Evolutionary conservation across 1,140 invertebrate species (phyloP), one percentile per base, ranked within the genome.

Genomic region (Hypothenemus hampei): DNA sequence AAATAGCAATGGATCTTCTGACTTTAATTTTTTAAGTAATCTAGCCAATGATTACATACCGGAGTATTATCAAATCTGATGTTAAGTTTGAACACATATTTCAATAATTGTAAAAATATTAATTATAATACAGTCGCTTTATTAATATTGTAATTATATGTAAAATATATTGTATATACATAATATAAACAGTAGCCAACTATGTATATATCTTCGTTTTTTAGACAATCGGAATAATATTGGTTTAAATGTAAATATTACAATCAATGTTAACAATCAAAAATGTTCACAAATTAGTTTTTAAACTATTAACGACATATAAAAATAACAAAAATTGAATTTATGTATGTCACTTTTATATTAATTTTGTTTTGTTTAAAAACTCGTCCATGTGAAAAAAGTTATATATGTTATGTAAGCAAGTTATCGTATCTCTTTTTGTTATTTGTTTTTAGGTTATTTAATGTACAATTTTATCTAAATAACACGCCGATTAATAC

Each of bases 21-120:
- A 93, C 67, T 93, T 93, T 70, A 92, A 93, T 70, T 93, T 93
- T 65, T 78, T 93, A 31, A 91, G 87, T 65, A 93, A 90, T 67
- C 76, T 93, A 62, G 89, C 89, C 45, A 92, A 91, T 71, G 90
- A 93, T 65, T 93, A 92, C 69, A 88, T 86, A 1, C 90, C 89
- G 0, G 91, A 93, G 70, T 93, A 93, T 69, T 93, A 93, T 74
- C 87, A 89, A 72, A 85, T 91, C 73, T 85, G 82, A 69, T 69
- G 63, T 10, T 20, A 41, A 20, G n/a, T n/a, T n/a, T n/a, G n/a
- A n/a, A n/a, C n/a, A n/a, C n/a, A n/a, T n/a, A n/a, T 26, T 26
- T 26, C 5, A 26, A 26, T 26, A 11, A 6, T 26, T 26, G 24
- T 26, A 26, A 5, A 26, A 6, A 26, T 26, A 26, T 11, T 26